Percentiles rank a stretch among this genome's conserved stretches.
These are phyloP conservation scores for Ptychoptera contaminata DNA, from an alignment of 2,888 invertebrate species.

Conservation along the genomic window DNA sequence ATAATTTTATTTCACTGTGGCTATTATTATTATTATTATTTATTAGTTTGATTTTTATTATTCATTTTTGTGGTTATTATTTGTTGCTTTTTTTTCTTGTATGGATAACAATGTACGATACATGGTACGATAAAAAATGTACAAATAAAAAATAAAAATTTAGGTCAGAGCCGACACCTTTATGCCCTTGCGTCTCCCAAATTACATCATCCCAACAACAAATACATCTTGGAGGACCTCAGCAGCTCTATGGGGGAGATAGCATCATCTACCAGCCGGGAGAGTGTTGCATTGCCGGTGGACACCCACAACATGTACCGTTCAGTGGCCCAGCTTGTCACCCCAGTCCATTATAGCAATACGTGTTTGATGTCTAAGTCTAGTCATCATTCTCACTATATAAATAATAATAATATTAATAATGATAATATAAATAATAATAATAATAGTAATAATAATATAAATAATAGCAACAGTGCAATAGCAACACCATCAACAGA, in stretches of 20 bases:
- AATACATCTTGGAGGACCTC: constrained; percentile 25
- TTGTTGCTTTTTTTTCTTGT: too few species aligned
- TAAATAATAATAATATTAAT: not conserved
- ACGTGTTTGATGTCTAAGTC: constrained; percentile 33
- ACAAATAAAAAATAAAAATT: constrained; percentile 3
- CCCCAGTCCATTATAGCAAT: constrained; percentile 33
- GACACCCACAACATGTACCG: constrained; percentile 2
- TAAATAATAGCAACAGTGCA: constrained; percentile 19
- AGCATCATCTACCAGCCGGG: constrained; percentile 38
- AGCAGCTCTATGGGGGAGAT: constrained; percentile 34
- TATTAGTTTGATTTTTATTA: too few species aligned
- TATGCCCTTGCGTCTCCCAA: constrained; percentile 29
- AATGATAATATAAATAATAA: not conserved
- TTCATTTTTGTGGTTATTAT: too few species aligned
- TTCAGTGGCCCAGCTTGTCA: constrained; percentile 15
- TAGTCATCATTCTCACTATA: too few species aligned
- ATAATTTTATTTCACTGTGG: not conserved
- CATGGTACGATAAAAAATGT: not conserved
- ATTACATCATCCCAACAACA: constrained; percentile 17
- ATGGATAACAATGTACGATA: too few species aligned
- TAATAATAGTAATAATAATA: not conserved
- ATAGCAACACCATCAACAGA: constrained; percentile 27
- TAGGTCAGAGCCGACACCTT: constrained; percentile 29
- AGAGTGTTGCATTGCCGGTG: constrained; percentile 29
- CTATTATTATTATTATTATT: too few species aligned